phyloP scores from a whole-genome alignment of 2,113 vertebrate genomes.

The Prietella phreatophila region DNA sequence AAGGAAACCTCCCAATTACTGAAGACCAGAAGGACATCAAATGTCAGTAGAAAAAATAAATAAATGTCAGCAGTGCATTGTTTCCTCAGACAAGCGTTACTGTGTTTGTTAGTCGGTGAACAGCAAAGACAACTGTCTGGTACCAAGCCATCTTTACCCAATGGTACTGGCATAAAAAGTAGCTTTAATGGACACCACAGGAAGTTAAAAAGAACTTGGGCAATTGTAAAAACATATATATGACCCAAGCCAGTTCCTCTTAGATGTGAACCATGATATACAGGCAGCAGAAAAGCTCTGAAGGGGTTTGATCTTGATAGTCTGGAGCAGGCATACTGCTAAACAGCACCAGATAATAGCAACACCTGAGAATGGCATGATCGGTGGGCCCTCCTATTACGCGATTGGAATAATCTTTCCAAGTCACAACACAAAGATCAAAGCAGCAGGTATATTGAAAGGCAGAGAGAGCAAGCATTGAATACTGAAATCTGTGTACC shows the following conservation, averaged over 20 bases:
- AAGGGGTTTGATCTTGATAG: not conserved
- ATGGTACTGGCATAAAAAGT: conserved; percentile 60
- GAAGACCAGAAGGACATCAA: not conserved
- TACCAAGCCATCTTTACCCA: conserved; percentile 55
- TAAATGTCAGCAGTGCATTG: conserved; percentile 65
- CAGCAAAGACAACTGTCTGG: conserved; percentile 60
- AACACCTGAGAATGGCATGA: not conserved
- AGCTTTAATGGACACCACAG: conserved; percentile 54
- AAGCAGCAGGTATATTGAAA: not conserved
- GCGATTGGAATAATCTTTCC: not conserved
- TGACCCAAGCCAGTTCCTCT: not conserved
- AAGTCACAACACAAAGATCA: not conserved
- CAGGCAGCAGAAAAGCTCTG: not conserved
- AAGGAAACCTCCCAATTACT: not conserved
- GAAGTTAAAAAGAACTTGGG: conserved; percentile 29
- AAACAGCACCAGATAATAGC: not conserved
- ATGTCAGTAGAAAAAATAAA: not conserved
- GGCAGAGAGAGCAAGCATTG: not conserved
- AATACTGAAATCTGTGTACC: not conserved
- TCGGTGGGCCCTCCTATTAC: not conserved
- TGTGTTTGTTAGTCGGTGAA: conserved; percentile 51
- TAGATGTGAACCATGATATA: not conserved
- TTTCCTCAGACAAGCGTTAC: conserved; percentile 57
- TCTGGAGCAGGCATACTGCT: not conserved
- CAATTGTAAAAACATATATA: not conserved